Evolutionary conservation across 2,888 invertebrate genomes (phyloP).

Genomic region (Eutolmus rufibarbis): DNA sequence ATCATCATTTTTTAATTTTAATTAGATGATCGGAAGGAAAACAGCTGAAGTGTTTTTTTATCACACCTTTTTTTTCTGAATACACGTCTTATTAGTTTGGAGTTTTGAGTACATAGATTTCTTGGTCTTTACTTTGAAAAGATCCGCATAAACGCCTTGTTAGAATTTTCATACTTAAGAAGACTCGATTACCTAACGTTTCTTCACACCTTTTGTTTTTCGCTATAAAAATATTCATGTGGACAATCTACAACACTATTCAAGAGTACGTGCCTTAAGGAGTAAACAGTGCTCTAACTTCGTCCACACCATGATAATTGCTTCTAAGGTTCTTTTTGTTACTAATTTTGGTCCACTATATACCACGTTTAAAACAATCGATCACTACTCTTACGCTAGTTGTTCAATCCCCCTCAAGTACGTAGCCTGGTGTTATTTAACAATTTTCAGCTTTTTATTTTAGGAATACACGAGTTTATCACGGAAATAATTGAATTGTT

Average conservation of each 20-base stretch:
- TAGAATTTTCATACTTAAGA: background rate
- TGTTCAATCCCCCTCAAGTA: background rate
- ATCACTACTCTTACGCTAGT: background rate
- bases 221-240: background rate
- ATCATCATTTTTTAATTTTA: background rate
- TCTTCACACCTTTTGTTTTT: background rate
- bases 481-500: background rate
- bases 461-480: background rate
- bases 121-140: background rate
- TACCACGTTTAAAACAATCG: slow-evolving; percentile 26
- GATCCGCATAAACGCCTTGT: background rate
- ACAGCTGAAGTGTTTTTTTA: background rate
- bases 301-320: background rate
- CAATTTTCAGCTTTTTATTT: background rate
- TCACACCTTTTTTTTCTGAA: background rate
- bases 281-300: background rate
- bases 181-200: background rate
- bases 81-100: background rate
- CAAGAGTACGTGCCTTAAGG: background rate
- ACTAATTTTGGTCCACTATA: slow-evolving; percentile 34
- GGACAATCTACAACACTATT: background rate
- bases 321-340: background rate
- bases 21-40: background rate
- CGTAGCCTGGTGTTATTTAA: background rate
- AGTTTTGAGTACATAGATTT: background rate